Conservation (phyloP, 2,113 vertebrate species). For the Crotophaga sulcirostris region DNA sequence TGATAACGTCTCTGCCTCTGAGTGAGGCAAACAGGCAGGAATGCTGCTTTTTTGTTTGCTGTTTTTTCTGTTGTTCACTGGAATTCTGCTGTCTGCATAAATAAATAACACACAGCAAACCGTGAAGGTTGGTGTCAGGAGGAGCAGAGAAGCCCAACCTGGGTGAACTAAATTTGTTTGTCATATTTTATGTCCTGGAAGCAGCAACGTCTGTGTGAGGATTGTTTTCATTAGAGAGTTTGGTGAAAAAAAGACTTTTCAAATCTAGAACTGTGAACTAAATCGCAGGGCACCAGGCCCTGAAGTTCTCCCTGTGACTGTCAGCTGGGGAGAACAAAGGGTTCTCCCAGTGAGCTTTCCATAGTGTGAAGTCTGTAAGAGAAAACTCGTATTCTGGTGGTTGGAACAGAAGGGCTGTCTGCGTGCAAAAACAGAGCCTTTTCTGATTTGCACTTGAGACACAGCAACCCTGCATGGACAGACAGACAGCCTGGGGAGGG, state of each 20-base stretch:
- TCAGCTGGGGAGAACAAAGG: neutral
- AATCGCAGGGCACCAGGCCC: neutral
- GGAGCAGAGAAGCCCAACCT: neutral
- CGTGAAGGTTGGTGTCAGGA: neutral
- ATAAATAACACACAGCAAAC: neutral
- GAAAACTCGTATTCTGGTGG: neutral
- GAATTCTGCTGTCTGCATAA: neutral
- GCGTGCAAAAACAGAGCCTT: neutral
- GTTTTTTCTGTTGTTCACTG: neutral
- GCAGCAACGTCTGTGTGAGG: neutral
- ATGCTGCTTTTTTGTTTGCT: neutral
- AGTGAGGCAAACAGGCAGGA: neutral
- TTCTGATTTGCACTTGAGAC: too few species aligned
- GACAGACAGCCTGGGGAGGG: too few species aligned
- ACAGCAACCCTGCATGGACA: too few species aligned
- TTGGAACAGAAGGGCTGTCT: neutral
- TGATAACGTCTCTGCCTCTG: neutral
- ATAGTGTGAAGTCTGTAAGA: neutral
- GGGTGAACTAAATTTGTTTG: neutral
- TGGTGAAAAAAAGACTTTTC: slow-evolving; percentile 3
- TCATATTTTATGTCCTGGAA: neutral
- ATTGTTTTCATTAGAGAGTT: neutral
- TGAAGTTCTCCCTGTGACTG: neutral
- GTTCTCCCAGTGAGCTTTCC: neutral
- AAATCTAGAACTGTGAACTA: neutral